Evolutionary conservation across 2,113 vertebrate species (phyloP).

Genomic region (Mormyrus iriodes): DNA sequence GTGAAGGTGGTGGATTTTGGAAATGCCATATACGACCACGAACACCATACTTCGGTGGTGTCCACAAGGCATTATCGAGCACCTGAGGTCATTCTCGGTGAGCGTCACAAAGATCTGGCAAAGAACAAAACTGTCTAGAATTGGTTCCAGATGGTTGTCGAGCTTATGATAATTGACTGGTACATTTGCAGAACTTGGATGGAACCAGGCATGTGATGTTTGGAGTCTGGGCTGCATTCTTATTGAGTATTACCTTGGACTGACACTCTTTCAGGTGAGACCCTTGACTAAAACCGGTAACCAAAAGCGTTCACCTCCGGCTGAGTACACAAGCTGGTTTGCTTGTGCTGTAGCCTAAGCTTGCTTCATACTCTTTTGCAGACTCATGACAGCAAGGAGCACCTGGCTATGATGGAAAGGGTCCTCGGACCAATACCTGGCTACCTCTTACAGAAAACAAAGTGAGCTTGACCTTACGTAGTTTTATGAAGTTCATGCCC

Average conservation of each 20-base stretch:
- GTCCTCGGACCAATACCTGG: constrained; percentile 81
- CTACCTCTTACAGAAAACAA: constrained; percentile 77
- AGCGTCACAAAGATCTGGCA: constrained; percentile 28
- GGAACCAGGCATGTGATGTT: constrained; percentile 89
- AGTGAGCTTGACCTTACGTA: constrained; percentile 43
- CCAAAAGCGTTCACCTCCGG: background rate
- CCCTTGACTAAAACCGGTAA: background rate
- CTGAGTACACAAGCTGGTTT: background rate
- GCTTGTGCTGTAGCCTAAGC: background rate
- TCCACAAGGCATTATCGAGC: constrained; percentile 91
- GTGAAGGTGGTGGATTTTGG: constrained; percentile 95
- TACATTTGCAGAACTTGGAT: constrained; percentile 74
- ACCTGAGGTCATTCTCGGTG: constrained; percentile 90
- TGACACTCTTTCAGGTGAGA: constrained; percentile 80
- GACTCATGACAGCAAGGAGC: constrained; percentile 89
- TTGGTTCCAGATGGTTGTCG: background rate
- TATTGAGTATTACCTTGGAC: constrained; percentile 86
- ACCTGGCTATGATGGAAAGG: constrained; percentile 93
- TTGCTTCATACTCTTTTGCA: constrained; percentile 39
- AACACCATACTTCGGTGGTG: constrained; percentile 82
- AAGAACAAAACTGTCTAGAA: background rate
- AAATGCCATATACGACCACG: constrained; percentile 85
- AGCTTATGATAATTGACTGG: background rate
- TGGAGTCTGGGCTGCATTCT: constrained; percentile 95
- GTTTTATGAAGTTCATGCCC: background rate